phyloP scores from a whole-genome alignment of 1,140 invertebrate genomes.

The Drosophila kohkoa region DNA sequence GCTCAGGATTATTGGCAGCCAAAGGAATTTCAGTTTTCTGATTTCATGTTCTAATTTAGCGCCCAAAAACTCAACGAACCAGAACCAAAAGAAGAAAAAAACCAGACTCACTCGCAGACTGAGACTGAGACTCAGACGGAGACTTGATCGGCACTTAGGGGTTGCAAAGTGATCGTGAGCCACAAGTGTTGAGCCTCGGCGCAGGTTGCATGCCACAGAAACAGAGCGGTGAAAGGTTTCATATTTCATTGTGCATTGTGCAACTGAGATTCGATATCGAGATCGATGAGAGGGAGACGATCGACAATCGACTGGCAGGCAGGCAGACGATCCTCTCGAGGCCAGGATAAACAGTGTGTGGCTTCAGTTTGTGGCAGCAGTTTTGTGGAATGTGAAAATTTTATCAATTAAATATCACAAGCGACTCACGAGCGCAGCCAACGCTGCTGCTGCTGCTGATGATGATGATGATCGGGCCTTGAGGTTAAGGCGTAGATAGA shows the following conservation, averaged over 20 bases:
- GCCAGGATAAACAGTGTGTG: conserved; percentile 68
- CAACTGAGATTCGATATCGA: conserved; percentile 75
- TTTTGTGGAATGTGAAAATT: conserved; percentile 76
- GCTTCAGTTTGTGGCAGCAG: conserved; percentile 51
- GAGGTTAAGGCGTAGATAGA: conserved; percentile 28
- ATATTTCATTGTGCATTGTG: conserved; percentile 73
- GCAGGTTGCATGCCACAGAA: conserved; percentile 58
- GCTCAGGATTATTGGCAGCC: conserved; percentile 67
- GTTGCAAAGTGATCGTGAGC: conserved; percentile 60
- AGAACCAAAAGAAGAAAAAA: conserved; percentile 31
- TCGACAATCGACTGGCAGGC: not conserved
- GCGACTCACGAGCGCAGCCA: conserved; percentile 13
- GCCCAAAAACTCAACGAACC: conserved; percentile 55
- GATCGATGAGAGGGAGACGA: conserved; percentile 25
- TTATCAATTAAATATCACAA: conserved; percentile 80
- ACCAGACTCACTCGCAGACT: conserved; percentile 14
- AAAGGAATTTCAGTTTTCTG: conserved; percentile 32
- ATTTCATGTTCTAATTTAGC: conserved; percentile 69
- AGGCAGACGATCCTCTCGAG: conserved; percentile 57
- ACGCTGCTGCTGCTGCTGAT: not conserved
- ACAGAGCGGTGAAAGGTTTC: conserved; percentile 66
- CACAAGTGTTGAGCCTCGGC: conserved; percentile 56
- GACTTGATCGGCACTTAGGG: conserved; percentile 64
- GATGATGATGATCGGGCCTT: conserved; percentile 20
- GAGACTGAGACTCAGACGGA: conserved; percentile 7